phyloP scores from a whole-genome alignment of 2,797 vertebrate species.

The Paramormyrops hopkinsi region DNA sequence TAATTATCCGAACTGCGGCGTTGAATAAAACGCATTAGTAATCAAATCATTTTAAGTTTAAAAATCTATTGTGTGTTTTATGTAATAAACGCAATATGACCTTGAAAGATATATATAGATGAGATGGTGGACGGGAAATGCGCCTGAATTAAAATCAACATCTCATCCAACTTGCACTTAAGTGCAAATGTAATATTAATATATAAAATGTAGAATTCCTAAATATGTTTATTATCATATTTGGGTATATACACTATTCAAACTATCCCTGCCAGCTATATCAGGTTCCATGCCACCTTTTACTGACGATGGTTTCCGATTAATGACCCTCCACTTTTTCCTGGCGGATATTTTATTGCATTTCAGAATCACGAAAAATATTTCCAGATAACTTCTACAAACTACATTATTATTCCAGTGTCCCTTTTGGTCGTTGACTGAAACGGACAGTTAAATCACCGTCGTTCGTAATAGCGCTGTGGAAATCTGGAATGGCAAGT shows the following conservation, averaged over 20 bases:
- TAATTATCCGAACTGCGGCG: not conserved
- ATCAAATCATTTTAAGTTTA: not conserved
- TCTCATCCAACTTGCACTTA: not conserved
- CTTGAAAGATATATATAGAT: not conserved
- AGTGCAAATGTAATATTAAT: not conserved
- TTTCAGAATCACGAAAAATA: not conserved
- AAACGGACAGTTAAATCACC: not conserved
- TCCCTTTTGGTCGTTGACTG: not conserved
- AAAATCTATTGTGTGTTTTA: not conserved
- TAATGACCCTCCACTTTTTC: not conserved
- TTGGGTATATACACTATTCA: not conserved
- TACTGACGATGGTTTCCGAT: not conserved
- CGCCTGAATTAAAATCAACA: not conserved
- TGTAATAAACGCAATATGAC: not conserved
- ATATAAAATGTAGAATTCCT: not conserved
- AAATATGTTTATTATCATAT: not conserved
- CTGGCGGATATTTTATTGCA: not conserved
- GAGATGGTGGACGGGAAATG: not conserved
- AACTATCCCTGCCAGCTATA: not conserved
- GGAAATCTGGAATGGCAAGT: not conserved
- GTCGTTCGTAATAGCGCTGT: not conserved
- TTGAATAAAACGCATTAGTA: not conserved
- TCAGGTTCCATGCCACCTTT: not conserved
- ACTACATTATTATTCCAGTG: not conserved
- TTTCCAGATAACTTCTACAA: not conserved